Base-by-base conservation (phyloP, 2,888 invertebrate species). In the Geotrupes spiniger region DNA sequence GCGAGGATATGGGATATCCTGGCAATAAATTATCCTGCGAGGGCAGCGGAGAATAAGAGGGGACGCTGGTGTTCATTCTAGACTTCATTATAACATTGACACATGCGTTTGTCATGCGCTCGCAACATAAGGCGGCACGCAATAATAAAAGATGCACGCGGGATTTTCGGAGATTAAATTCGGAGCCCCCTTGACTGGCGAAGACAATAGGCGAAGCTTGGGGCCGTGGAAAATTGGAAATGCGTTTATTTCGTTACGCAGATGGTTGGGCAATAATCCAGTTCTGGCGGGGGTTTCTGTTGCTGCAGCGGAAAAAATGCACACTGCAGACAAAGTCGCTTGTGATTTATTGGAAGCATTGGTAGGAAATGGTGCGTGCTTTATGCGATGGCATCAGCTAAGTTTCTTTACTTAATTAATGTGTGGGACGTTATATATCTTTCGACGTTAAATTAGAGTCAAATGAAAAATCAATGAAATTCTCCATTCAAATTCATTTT, bases 1-100 rank as follows among this genome's bases (percentile, higher is more conserved):
- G 70, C 69, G 56, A 70, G 65, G 65, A 68, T 67, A 66, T 62
- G 63, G 64, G 65, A 68, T 67, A 67, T 68, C 68, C 68, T 65
- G 64, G 62, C 61, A 63, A 70, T 70, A 70, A 68, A 70, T 70
- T 68, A 68, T 64, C 61, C 63, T 61, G 64, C 57, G 56, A 46
- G 49, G 51, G 57, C 15, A 17, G 33, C 16, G 16, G 21, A 43
- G 43, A 43, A 33, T 10, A 33, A 12, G 33, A 14, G 38, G 38
- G 38, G 38, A 25, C 17, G 11, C 40, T 49, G 53, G 48, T 52
- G 62, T 60, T 60, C 61, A 56, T 62, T 62, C 58, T 55, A 57
- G 59, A 63, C 66, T 66, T 64, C 65, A 66, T 68, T 65, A 63
- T 64, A 54, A 56, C 61, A 65, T 65, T 64, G 67, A 66, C 67